Conservation (phyloP, 2,888 invertebrate genomes). For the Chymomyza amoena region DNA sequence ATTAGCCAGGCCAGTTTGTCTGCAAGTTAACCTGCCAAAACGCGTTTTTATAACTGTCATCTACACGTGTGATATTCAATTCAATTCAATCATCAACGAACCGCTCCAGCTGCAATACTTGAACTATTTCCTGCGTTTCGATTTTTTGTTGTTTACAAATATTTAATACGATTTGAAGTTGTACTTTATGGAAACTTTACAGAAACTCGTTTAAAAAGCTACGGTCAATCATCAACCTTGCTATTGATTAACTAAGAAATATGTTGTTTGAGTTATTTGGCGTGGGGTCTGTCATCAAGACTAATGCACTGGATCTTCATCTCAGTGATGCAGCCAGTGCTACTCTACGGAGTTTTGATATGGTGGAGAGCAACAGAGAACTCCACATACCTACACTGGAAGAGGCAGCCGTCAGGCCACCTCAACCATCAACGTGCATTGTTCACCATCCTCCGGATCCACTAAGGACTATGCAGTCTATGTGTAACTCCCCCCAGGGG, state of each 20-base stretch:
- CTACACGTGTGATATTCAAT: conserved; percentile 61
- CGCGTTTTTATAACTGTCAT: conserved; percentile 50
- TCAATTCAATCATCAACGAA: conserved; percentile 33
- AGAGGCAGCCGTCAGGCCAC: too few species aligned
- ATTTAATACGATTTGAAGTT: conserved; percentile 59
- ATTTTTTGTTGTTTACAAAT: conserved; percentile 61
- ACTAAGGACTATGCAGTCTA: too few species aligned
- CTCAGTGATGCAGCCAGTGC: too few species aligned
- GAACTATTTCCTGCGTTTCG: conserved; percentile 55
- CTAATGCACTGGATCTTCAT: too few species aligned
- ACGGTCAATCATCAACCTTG: conserved; percentile 40
- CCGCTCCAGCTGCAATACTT: conserved; percentile 48
- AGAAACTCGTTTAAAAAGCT: conserved; percentile 3
- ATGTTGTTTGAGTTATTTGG: conserved; percentile 26
- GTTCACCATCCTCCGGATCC: too few species aligned
- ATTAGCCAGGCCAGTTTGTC: background rate
- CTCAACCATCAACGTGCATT: too few species aligned
- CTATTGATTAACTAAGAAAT: conserved; percentile 24
- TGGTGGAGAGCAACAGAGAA: too few species aligned
- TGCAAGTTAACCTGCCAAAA: conserved; percentile 24
- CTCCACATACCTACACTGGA: too few species aligned
- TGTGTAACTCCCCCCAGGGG: too few species aligned
- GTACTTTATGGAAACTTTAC: conserved; percentile 4
- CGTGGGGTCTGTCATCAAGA: too few species aligned
- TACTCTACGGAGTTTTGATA: too few species aligned